Conservation (phyloP, 35 echinoderm and acorn worm genomes). For the Apostichopus japonicus region DNA sequence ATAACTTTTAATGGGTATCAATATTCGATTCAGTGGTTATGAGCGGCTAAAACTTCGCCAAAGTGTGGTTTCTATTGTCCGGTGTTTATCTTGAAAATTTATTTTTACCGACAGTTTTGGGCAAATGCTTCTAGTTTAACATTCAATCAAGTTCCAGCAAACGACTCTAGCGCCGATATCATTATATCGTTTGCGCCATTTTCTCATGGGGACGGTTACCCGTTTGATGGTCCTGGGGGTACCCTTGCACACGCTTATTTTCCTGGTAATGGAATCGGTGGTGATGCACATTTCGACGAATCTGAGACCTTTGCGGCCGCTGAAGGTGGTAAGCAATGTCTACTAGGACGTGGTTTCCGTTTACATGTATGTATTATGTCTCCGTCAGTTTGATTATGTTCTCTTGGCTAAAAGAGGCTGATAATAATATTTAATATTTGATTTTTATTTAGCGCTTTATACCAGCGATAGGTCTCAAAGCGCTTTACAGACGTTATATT, state of each 20-base stretch:
- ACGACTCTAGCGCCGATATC: slow-evolving; percentile 64
- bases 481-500: no score
- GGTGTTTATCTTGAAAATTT: not conserved
- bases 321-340: slow-evolving; percentile 12
- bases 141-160: slow-evolving; percentile 46
- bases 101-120: slow-evolving; percentile 62
- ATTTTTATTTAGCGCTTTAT: no score
- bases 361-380: not conserved
- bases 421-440: not conserved
- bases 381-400: not conserved
- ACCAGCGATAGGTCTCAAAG: no score
- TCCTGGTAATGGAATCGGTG: slow-evolving; percentile 57
- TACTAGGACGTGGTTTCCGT: not conserved
- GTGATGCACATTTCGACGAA: slow-evolving; percentile 96
- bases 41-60: no score
- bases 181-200: slow-evolving; percentile 65
- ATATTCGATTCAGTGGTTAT: no score
- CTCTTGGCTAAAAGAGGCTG: not conserved
- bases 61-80: no score
- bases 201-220: slow-evolving; percentile 74
- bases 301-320: slow-evolving; percentile 53
- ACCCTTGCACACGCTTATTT: slow-evolving; percentile 92
- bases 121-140: slow-evolving; percentile 65
- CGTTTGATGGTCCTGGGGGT: slow-evolving; percentile 78
- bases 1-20: no score